Evolutionary conservation across 2,888 invertebrate species (phyloP), one percentile per base, ranked within the genome.

Genomic region (Ashinkailepas kermadecensis): DNA sequence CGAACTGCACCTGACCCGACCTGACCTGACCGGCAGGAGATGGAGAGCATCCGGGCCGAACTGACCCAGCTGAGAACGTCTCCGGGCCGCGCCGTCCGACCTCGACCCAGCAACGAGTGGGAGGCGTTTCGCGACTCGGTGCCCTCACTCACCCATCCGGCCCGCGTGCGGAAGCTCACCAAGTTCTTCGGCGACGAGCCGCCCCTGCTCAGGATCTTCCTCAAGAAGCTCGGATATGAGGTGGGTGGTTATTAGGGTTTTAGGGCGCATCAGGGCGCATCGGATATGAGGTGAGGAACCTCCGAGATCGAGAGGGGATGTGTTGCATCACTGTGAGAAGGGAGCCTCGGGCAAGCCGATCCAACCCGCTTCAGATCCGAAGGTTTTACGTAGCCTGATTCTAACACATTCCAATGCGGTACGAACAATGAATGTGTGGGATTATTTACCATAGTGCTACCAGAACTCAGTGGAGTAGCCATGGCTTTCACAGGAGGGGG

Each of bases 181-280:
- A 94, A 95, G 90, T 96, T 96, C 90, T 96, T 96, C 89, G 96
- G 96, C 57, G 94, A 95, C 87, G 96, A 96, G 88, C 96, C 96
- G 59, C 96, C 96, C 15, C 90, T 96, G 84, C 92, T 96, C 88
- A 91, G 95, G 87, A 90, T 96, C 82, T 96, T 96, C 89, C 90
- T 96, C 81, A 93, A 94, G 89, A 95, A 94, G 88, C 91, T 96
- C 84, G 96, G 96, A 86, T 96, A 96, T 88, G 95, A 96, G 92
- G 96, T 83, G 78, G 81, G 80, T 79, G 56, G 13, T 23, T n/a
- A n/a, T n/a, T n/a, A n/a, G n/a, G n/a, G n/a, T n/a, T n/a, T n/a
- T n/a, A n/a, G n/a, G n/a, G n/a, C n/a, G n/a, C n/a, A n/a, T n/a
- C n/a, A n/a, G n/a, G n/a, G n/a, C n/a, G n/a, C n/a, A n/a, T 96